Percentiles rank a stretch among this genome's conserved stretches.
phyloP scores from a whole-genome alignment of 2,888 invertebrate species.

The Ichneumon xanthorius region DNA sequence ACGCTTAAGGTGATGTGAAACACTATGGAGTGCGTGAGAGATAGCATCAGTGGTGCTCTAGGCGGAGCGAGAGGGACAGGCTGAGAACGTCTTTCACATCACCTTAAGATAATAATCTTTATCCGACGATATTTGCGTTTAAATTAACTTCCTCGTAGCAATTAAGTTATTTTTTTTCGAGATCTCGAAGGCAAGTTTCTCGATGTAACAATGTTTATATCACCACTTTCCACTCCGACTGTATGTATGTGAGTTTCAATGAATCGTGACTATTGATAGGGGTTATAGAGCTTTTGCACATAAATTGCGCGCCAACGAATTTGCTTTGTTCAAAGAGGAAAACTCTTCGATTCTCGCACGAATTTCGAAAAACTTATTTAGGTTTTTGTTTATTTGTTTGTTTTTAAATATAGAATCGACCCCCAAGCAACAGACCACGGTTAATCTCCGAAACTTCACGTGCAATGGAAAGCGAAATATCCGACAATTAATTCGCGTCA shows the following conservation, averaged over 20 bases:
- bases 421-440: slow-evolving; percentile 72
- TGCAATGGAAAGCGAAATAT: slow-evolving; percentile 79
- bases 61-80: too few relatives aligned
- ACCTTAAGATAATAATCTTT: background rate
- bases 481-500: slow-evolving; percentile 82
- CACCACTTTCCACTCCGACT: background rate
- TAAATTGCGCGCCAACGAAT: background rate
- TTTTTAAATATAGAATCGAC: slow-evolving; percentile 69
- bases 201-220: background rate
- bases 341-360: background rate
- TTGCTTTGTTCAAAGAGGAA: background rate
- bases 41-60: too few relatives aligned
- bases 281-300: background rate
- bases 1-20: too few relatives aligned
- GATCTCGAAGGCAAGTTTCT: background rate
- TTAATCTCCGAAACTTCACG: slow-evolving; percentile 77
- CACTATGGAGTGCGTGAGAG: too few relatives aligned
- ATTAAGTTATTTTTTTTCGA: background rate
- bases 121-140: background rate
- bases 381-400: background rate
- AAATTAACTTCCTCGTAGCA: background rate
- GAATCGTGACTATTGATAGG: background rate
- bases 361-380: background rate
- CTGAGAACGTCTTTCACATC: too few relatives aligned
- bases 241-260: background rate